Conservation (phyloP, 2,797 vertebrate species). For the Eidolon dupreanum region DNA sequence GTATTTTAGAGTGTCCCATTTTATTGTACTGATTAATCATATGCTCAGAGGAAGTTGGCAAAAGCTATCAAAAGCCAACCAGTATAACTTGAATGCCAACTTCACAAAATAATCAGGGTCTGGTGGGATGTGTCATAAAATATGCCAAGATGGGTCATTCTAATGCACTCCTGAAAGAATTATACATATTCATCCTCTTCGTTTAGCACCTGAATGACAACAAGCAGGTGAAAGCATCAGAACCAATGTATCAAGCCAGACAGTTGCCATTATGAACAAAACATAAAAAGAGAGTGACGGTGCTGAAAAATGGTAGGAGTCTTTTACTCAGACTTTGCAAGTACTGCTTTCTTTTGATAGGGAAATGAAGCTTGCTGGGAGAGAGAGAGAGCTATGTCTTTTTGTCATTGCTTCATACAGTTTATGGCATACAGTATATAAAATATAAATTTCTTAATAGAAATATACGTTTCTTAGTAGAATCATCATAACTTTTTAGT, state of each 20-base stretch:
- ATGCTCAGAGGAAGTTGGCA: constrained; percentile 81
- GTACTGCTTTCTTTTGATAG: constrained; percentile 83
- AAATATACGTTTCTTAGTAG: constrained; percentile 76
- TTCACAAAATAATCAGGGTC: constrained; percentile 83
- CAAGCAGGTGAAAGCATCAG: constrained; percentile 83
- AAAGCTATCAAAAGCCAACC: constrained; percentile 81
- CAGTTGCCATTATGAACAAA: constrained; percentile 85
- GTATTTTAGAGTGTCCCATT: constrained; percentile 75
- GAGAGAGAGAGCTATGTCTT: constrained; percentile 69
- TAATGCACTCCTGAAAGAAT: constrained; percentile 82
- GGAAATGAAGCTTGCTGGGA: constrained; percentile 80
- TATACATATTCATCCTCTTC: constrained; percentile 85
- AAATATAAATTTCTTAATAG: constrained; percentile 76
- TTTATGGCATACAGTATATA: constrained; percentile 76
- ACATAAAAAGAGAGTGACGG: constrained; percentile 78
- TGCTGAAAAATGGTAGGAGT: constrained; percentile 83
- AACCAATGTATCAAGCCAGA: constrained; percentile 83
- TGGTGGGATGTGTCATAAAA: constrained; percentile 83
- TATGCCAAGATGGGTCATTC: constrained; percentile 83
- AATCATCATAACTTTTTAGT: constrained; percentile 68
- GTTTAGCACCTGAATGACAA: constrained; percentile 86
- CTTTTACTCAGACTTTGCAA: constrained; percentile 76
- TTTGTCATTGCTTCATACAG: constrained; percentile 67
- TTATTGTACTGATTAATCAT: constrained; percentile 82
- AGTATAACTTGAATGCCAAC: constrained; percentile 81